A percentile compares a stretch with the other conserved stretches of the same genome.
Evolutionary conservation across 2,797 vertebrate genomes (phyloP).

Genomic region (Gallinago nigripennis): DNA sequence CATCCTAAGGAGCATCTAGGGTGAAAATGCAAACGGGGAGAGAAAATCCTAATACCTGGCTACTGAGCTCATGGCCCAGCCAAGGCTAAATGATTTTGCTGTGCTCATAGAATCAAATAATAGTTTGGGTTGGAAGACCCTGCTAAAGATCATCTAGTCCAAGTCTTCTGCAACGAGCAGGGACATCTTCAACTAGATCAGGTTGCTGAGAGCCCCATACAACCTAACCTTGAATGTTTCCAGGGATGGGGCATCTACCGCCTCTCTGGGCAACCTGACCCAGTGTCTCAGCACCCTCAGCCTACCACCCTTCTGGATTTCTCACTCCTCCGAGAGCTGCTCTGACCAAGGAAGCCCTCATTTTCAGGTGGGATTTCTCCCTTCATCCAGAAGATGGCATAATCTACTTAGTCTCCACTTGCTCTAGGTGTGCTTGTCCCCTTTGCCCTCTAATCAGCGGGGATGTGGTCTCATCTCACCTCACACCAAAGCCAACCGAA

Average conservation of each 20-base stretch:
- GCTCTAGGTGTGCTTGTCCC: background rate
- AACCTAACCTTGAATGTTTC: background rate
- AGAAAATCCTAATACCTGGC: background rate
- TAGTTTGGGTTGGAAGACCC: background rate
- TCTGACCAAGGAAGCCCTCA: background rate
- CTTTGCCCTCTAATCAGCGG: background rate
- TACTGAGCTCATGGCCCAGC: background rate
- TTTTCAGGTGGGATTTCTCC: background rate
- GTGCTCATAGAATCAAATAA: background rate
- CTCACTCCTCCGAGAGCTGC: rapidly evolving
- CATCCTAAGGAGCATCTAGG: background rate
- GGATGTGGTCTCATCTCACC: background rate
- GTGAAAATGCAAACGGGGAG: background rate
- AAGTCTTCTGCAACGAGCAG: background rate
- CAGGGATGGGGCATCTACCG: background rate
- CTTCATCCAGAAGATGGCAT: constrained; percentile 36
- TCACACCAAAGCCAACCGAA: background rate
- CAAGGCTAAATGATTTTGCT: background rate
- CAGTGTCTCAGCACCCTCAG: background rate
- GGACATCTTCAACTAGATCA: background rate
- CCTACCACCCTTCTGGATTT: background rate
- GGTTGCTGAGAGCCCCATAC: background rate
- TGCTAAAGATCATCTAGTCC: background rate
- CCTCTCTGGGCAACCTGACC: background rate
- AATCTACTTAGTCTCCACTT: background rate